Conservation (phyloP, 2,113 vertebrate species). For the Ploceus nigricollis region DNA sequence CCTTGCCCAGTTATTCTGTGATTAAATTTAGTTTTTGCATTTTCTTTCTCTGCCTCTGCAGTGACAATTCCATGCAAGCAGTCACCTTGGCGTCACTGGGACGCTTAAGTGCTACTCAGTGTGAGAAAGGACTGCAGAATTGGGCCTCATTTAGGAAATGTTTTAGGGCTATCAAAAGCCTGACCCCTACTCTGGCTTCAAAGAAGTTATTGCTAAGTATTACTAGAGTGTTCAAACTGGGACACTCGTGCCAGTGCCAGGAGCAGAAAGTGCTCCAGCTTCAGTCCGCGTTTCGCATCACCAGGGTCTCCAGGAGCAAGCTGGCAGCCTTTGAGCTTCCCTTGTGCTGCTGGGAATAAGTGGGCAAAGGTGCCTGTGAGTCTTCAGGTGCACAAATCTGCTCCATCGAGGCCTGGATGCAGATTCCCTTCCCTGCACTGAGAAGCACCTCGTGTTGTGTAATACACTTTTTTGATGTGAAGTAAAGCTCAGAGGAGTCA, state of each 20-base stretch:
- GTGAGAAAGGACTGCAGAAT: not conserved
- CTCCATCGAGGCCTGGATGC: not conserved
- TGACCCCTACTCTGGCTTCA: slow-evolving; percentile 11
- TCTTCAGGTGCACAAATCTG: not conserved
- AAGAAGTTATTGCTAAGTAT: slow-evolving; percentile 2
- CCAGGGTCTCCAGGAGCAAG: not conserved
- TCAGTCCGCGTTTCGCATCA: rapidly evolving
- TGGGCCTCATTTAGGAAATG: not conserved
- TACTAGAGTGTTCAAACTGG: slow-evolving; percentile 5
- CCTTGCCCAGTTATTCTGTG: not conserved
- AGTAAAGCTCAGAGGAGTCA: not conserved
- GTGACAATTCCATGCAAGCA: not conserved
- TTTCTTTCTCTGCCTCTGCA: not conserved
- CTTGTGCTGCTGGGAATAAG: not conserved
- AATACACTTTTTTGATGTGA: not conserved
- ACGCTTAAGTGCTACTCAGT: not conserved
- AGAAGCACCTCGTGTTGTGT: not conserved
- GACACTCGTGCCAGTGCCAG: not conserved
- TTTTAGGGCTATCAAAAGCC: slow-evolving; percentile 3
- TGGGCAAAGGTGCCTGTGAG: not conserved
- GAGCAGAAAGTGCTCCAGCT: slow-evolving; percentile 10
- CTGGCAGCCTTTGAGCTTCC: slow-evolving; percentile 1
- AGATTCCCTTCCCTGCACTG: not conserved
- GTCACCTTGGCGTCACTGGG: not conserved
- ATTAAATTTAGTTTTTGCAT: not conserved